Base-by-base conservation (phyloP, 2,888 invertebrate genomes). In the Lucinisca nassula region DNA sequence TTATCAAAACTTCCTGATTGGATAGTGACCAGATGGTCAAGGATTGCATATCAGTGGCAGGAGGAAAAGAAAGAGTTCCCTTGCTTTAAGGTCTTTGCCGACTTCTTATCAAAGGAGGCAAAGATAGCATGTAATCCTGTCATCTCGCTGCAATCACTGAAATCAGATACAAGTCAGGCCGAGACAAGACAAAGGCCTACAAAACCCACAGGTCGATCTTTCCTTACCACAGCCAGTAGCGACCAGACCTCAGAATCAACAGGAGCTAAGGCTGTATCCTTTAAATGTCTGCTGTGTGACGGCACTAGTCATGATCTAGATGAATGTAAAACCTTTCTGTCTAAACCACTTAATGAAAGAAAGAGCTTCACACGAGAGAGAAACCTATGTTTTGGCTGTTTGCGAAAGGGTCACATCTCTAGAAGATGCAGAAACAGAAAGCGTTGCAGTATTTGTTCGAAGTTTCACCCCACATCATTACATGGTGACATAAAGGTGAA, bases 101-200 rank as follows among this genome's bases (percentile, higher is more conserved):
- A 85, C 1, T 91, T 92, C 35, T 21, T 92, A 1, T 21, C 37
- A 14, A 61, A 82, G n/a, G 91, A 90, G 49, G 90, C 90, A 4
- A 82, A 82, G 27, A 83, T 92, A 24, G 88, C 88, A 21, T 90
- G 87, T 45, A 85, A 89, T 73, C 90, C 88, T 17, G 78, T 92
- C 1, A 87, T 89, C 3, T 87, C 92, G 27, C 35, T 89, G 1
- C 73, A 78, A 27, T 80, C 85, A 17, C 32, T 84, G 12, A 84
- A 61, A 49, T 30, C 30, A 32, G 3, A 4, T 30, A 30, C 6
- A 30, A 17, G 30, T 30, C 6, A 61, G 27, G 21, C 17, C n/a
- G n/a, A 30, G 17, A 24, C 27, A 30, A 61, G 30, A 24, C 10
- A 72, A 37, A 21, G 24, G n/a, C 2, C 21, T 24, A 27, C 24